Conservation (phyloP, 2,888 invertebrate genomes). For the Perithous albicinctus region DNA sequence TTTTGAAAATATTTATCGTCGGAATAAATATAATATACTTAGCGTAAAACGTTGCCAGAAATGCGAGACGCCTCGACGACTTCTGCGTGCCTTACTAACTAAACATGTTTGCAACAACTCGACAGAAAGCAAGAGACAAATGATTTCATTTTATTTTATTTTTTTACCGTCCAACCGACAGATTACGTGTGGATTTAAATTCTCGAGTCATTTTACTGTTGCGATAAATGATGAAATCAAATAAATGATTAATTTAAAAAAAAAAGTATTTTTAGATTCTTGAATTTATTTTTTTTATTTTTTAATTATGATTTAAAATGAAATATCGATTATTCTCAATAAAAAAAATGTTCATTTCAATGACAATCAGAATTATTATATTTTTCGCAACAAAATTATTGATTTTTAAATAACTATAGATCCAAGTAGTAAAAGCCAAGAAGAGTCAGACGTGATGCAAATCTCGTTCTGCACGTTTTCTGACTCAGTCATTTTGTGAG, state of each 20-base stretch:
- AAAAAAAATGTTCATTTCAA: not conserved
- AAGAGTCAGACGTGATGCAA: not conserved
- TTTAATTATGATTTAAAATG: not conserved
- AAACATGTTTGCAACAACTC: not conserved
- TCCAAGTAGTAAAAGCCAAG: not conserved
- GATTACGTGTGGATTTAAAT: not conserved
- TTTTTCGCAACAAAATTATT: not conserved
- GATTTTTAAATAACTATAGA: not conserved
- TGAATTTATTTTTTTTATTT: too few species aligned
- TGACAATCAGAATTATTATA: too few species aligned
- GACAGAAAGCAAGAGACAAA: not conserved
- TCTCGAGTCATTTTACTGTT: not conserved
- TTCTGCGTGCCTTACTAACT: not conserved
- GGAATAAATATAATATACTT: conserved; percentile 6
- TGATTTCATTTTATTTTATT: not conserved
- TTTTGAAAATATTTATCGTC: conserved; percentile 29
- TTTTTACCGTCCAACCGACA: not conserved
- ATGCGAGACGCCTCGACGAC: conserved; percentile 2
- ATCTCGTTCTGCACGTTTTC: not conserved
- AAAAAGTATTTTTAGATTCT: too few species aligned
- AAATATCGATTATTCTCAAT: not conserved
- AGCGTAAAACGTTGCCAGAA: conserved; percentile 3
- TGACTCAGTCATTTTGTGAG: not conserved
- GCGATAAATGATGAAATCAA: not conserved
- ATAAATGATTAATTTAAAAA: not conserved